Base-by-base conservation (phyloP, 2,797 vertebrate species). In the Centropyge bicolor region DNA sequence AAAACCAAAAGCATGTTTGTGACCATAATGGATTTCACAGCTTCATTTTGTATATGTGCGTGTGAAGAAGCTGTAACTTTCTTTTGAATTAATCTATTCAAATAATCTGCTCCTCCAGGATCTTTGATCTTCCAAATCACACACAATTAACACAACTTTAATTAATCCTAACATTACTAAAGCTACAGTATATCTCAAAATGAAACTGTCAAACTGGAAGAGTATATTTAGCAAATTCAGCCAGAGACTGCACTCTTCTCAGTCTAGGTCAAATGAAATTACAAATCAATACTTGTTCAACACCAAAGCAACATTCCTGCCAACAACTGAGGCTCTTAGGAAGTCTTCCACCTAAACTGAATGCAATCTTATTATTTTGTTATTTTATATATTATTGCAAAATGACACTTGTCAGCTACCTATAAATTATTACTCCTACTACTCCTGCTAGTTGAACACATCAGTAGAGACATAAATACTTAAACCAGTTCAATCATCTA, bases 401-500 rank as follows among this genome's bases (percentile, higher is more conserved):
- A 60, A 38, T 31, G 22, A 48, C 14, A 20, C 10, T n/a, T 31
- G 2, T 38, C 76, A 31, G 45, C 1, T 24, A 20, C 16, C 12
- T 14, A 10, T 70, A 13, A 70, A 49, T 65, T 24, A 74, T 59
- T 40, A 27, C 1, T 17, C 3, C 43, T 57, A 12, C 14, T 7
- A 14, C 13, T 43, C 24, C n/a, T 69, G 19, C 40, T 60, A 16
- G 70, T 72, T 69, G 12, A 48, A 54, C 2, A 46, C 8, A 57
- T 45, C 46, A 59, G 9, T 14, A 31, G 3, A 57, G 31, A 22
- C 1, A 10, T 41, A 41, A 35, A 55, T 48, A 43, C 4, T 71
- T 46, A 17, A 57, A 40, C 56, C 1, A 9, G 10, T n/a, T 78
- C 46, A 6, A 13, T 70, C 9, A 68, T 87, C 46, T 69, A 14